Conservation (phyloP, 2,797 vertebrate genomes). For the Tolypeutes matacus region DNA sequence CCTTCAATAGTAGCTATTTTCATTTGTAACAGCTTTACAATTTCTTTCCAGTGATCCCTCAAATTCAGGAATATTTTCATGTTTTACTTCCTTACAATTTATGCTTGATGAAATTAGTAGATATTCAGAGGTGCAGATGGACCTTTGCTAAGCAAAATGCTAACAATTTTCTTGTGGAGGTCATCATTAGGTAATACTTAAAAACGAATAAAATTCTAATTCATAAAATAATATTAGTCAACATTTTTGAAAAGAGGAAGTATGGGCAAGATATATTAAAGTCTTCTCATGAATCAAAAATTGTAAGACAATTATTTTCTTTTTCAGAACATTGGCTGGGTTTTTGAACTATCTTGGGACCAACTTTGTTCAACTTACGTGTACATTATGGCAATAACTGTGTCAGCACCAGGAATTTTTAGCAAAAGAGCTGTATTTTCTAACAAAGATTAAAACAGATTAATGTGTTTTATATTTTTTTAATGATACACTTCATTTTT, state of each 20-base stretch:
- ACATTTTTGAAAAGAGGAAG: slow-evolving; percentile 59
- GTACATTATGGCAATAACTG: slow-evolving; percentile 72
- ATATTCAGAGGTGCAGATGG: slow-evolving; percentile 32
- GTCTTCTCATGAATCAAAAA: neutral
- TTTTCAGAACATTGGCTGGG: slow-evolving; percentile 65
- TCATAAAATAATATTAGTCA: neutral
- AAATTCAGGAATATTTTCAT: neutral
- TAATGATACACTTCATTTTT: slow-evolving; percentile 43
- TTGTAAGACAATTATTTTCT: slow-evolving; percentile 28
- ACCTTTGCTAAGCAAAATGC: neutral
- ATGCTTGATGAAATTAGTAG: neutral
- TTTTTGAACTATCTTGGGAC: slow-evolving; percentile 56
- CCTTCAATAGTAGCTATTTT: neutral
- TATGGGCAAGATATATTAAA: neutral
- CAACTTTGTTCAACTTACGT: slow-evolving; percentile 56
- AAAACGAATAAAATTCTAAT: slow-evolving; percentile 27
- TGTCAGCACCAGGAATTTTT: slow-evolving; percentile 64
- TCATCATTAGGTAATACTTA: slow-evolving; percentile 42
- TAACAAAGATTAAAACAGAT: slow-evolving; percentile 58
- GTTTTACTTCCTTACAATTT: neutral
- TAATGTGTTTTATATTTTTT: slow-evolving; percentile 22
- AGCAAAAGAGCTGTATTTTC: slow-evolving; percentile 65
- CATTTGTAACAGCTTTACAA: slow-evolving; percentile 21
- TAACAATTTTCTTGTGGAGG: slow-evolving; percentile 31
- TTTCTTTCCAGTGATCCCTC: neutral